A percentile compares a stretch with the other conserved stretches of the same genome.
These are phyloP conservation scores for Drosophila arawakana DNA, from an alignment of 1,140 invertebrate species.

Conservation along the genomic window DNA sequence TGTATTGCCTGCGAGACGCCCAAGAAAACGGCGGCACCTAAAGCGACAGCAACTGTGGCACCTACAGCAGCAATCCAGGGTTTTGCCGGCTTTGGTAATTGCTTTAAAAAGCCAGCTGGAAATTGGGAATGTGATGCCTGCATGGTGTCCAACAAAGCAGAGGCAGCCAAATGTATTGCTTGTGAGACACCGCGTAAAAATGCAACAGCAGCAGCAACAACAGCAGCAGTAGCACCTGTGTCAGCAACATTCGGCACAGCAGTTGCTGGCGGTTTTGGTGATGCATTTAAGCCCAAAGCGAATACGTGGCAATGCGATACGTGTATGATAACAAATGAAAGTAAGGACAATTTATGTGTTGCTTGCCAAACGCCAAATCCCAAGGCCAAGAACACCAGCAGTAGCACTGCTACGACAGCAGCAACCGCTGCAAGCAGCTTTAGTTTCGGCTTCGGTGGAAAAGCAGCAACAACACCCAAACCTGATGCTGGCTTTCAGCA, in stretches of 20 bases:
- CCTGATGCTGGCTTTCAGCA: slow-evolving; percentile 71
- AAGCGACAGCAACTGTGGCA: neutral
- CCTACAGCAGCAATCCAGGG: neutral
- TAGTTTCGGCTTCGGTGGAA: slow-evolving; percentile 34
- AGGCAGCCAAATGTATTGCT: slow-evolving; percentile 86
- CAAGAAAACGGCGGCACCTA: slow-evolving; percentile 5
- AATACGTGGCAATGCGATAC: slow-evolving; percentile 87
- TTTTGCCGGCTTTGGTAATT: slow-evolving; percentile 1
- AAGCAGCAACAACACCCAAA: slow-evolving; percentile 40
- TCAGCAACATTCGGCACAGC: slow-evolving; percentile 1
- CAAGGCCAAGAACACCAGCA: neutral
- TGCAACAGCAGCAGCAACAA: neutral
- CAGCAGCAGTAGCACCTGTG: slow-evolving; percentile 13
- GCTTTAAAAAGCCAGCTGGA: slow-evolving; percentile 67
- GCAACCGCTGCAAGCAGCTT: slow-evolving; percentile 46
- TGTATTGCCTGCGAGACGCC: slow-evolving; percentile 86
- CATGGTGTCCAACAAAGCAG: slow-evolving; percentile 87
- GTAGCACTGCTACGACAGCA: slow-evolving; percentile 42
- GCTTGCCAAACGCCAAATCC: slow-evolving; percentile 83
- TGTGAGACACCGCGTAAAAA: slow-evolving; percentile 45
- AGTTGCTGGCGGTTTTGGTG: slow-evolving; percentile 83
- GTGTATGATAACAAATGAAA: slow-evolving; percentile 87
- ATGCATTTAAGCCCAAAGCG: slow-evolving; percentile 86
- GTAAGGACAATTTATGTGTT: slow-evolving; percentile 85
- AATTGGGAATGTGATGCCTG: slow-evolving; percentile 89